A percentile compares a stretch with the other conserved stretches of the same genome.
These are phyloP conservation scores for Macrobrachium nipponense DNA, from an alignment of 1,140 invertebrate genomes.

Conservation along the genomic window DNA sequence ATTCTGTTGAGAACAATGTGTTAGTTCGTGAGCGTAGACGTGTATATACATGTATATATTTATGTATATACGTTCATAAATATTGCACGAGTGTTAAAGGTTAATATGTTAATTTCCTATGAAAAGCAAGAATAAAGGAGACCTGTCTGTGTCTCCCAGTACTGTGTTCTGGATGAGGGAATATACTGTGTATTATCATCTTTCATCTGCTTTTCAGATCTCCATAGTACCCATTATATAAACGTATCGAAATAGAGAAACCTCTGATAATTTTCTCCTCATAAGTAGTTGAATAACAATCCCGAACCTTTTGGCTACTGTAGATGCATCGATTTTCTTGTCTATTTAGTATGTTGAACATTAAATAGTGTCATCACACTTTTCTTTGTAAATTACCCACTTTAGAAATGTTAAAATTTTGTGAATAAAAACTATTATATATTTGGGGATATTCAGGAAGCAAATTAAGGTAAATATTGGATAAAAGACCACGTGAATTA, in stretches of 20 bases:
- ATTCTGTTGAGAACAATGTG: background rate
- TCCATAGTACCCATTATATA: too few relatives aligned
- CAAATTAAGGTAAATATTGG: conserved; percentile 36
- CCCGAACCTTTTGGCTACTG: too few relatives aligned
- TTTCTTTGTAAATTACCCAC: too few relatives aligned
- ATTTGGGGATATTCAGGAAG: background rate
- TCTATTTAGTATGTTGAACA: too few relatives aligned
- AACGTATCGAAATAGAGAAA: too few relatives aligned
- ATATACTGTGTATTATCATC: too few relatives aligned
- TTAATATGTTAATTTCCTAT: background rate
- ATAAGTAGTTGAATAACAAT: too few relatives aligned
- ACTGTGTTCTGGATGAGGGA: too few relatives aligned
- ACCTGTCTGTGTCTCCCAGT: background rate
- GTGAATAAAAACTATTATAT: background rate
- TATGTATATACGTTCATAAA: background rate
- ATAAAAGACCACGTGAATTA: conserved; percentile 28
- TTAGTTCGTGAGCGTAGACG: background rate
- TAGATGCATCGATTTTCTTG: too few relatives aligned
- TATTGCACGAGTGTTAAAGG: background rate
- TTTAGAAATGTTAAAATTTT: background rate
- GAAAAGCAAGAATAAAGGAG: background rate
- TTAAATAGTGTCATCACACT: too few relatives aligned
- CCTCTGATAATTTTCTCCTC: too few relatives aligned
- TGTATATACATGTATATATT: conserved; percentile 7
- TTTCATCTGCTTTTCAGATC: too few relatives aligned